phyloP scores from a whole-genome alignment of 2,888 invertebrate genomes.

The Catocala nupta region DNA sequence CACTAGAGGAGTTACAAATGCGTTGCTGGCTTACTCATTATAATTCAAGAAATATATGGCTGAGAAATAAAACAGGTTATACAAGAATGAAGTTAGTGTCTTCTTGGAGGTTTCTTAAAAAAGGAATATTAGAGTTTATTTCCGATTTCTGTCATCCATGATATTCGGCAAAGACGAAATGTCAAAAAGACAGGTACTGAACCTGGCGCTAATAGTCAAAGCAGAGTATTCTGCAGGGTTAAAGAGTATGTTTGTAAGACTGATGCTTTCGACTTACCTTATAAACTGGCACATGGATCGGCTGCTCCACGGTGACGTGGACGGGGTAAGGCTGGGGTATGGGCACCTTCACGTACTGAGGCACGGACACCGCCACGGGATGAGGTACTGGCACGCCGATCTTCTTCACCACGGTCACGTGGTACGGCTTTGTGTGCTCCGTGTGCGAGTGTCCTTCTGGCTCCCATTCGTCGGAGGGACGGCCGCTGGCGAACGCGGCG shows the following conservation, averaged over 20 bases:
- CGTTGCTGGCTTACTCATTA: no score
- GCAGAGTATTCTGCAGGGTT: no score
- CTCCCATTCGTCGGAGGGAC: slow-evolving; percentile 81
- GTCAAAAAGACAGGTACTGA: no score
- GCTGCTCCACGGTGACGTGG: slow-evolving; percentile 90
- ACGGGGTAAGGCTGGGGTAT: slow-evolving; percentile 93
- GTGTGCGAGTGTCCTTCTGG: slow-evolving; percentile 89
- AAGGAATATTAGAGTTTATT: no score
- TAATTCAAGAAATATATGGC: no score
- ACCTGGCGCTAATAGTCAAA: no score
- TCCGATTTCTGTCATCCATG: no score
- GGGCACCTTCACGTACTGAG: slow-evolving; percentile 90
- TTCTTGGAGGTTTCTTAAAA: no score
- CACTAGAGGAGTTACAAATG: no score
- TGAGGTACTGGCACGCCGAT: slow-evolving; percentile 92
- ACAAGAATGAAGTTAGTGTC: no score
- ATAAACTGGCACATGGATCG: slow-evolving; percentile 91
- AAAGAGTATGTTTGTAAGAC: not conserved
- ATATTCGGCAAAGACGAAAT: no score
- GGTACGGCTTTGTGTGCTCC: slow-evolving; percentile 90
- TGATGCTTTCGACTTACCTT: slow-evolving; percentile 75
- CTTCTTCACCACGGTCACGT: slow-evolving; percentile 91
- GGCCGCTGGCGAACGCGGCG: slow-evolving; percentile 66
- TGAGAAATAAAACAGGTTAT: no score
- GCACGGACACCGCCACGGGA: slow-evolving; percentile 91